These are phyloP conservation scores for Esox niger DNA, from an alignment of 2,113 vertebrate genomes.

Conservation along the genomic window DNA sequence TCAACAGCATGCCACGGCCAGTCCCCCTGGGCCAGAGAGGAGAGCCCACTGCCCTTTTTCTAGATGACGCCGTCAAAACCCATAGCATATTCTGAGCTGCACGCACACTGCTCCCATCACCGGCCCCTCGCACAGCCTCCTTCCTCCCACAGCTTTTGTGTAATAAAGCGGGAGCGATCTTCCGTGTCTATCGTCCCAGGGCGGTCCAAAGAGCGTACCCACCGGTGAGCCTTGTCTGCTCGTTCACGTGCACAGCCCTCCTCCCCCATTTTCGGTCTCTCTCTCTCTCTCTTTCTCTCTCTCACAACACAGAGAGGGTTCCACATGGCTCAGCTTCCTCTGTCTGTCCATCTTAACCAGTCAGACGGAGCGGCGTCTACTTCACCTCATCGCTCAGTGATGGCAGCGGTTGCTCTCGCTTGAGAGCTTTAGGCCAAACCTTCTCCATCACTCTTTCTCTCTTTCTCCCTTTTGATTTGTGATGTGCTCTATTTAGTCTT, in stretches of 20 bases:
- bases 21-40: too few species aligned
- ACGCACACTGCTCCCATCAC: not conserved
- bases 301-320: not conserved
- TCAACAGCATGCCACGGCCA: too few species aligned
- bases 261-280: too few species aligned
- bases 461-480: not conserved
- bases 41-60: too few species aligned
- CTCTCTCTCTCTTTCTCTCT: slow-evolving; percentile 6
- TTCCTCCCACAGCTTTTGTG: slow-evolving; percentile 7
- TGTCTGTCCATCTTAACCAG: not conserved
- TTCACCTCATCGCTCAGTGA: slow-evolving; percentile 4
- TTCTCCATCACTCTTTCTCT: not conserved
- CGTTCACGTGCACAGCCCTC: slow-evolving; percentile 3
- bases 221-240: not conserved
- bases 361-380: not conserved
- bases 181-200: slow-evolving; percentile 1
- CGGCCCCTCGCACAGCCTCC: not conserved
- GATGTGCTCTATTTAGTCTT: not conserved
- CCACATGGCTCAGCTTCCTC: slow-evolving; percentile 5
- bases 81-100: not conserved
- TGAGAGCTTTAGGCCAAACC: slow-evolving; percentile 14
- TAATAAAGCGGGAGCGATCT: not conserved
- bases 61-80: not conserved
- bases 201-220: not conserved
- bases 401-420: slow-evolving; percentile 25